Percentiles rank a stretch among this genome's conserved stretches.
Evolutionary conservation across 1,140 invertebrate species (phyloP).

Genomic region (Drosophila ercepeae): DNA sequence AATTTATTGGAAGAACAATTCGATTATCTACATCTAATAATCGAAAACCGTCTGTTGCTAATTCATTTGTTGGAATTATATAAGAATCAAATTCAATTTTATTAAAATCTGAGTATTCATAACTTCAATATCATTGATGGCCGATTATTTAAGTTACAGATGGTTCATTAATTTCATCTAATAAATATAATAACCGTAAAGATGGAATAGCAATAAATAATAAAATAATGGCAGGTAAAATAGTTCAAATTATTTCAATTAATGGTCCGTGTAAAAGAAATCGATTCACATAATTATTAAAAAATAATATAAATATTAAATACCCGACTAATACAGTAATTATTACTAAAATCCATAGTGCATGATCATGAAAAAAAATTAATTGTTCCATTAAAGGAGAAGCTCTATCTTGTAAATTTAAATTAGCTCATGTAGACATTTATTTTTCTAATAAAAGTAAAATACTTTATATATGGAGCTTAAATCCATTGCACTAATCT

Average conservation of each 20-base stretch:
- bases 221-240: conserved; percentile 86
- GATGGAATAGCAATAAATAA: conserved; percentile 88
- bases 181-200: conserved; percentile 87
- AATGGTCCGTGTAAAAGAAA: conserved; percentile 85
- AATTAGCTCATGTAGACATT: conserved; percentile 85
- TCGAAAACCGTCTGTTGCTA: conserved; percentile 84
- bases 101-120: conserved; percentile 87
- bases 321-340: conserved; percentile 86
- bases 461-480: conserved; percentile 86
- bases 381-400: conserved; percentile 86
- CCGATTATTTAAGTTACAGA: conserved; percentile 86
- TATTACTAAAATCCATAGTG: conserved; percentile 86
- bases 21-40: conserved; percentile 88
- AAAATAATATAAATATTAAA: conserved; percentile 85
- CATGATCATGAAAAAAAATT: conserved; percentile 86
- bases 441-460: conserved; percentile 84
- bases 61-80: conserved; percentile 85
- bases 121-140: conserved; percentile 89
- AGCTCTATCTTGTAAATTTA: conserved; percentile 85
- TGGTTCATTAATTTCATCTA: conserved; percentile 86
- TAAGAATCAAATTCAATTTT: conserved; percentile 87
- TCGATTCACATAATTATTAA: conserved; percentile 85
- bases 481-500: conserved; percentile 86
- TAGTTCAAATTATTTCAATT: conserved; percentile 88
- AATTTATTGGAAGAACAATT: conserved; percentile 85